phyloP scores from a whole-genome alignment of 2,888 invertebrate species.

The Macrophya annulata region DNA sequence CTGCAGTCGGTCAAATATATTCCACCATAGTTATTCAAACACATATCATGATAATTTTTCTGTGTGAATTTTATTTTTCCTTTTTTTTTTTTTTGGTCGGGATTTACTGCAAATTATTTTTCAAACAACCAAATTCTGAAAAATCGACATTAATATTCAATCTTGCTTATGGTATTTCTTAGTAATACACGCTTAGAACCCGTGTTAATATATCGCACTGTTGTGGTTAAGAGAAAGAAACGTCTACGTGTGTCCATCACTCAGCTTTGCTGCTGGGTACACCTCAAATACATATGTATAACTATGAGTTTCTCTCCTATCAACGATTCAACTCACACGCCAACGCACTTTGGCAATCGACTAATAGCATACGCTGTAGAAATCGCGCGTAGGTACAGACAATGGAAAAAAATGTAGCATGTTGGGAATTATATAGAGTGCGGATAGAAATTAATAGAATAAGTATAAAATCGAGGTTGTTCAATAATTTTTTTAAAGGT shows the following conservation, averaged over 20 bases:
- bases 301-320: constrained; percentile 34
- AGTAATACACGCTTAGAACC: constrained; percentile 23
- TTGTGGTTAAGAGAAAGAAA: neutral
- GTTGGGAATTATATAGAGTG: neutral
- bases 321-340: constrained; percentile 45
- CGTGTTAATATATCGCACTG: constrained; percentile 5
- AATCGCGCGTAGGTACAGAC: constrained; percentile 27
- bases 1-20: constrained; percentile 22
- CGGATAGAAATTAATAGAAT: neutral
- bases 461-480: neutral
- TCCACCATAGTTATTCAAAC: neutral
- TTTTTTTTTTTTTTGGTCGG: neutral
- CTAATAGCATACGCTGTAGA: constrained; percentile 45
- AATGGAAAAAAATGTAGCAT: constrained; percentile 3
- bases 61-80: neutral
- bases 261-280: neutral
- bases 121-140: constrained; percentile 20
- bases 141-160: constrained; percentile 43
- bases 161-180: constrained; percentile 3
- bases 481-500: neutral
- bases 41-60: neutral
- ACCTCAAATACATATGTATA: neutral
- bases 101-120: neutral
- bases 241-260: neutral
- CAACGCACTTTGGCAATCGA: constrained; percentile 45